Percentiles rank a stretch among this genome's conserved stretches.
phyloP scores from a whole-genome alignment of 2,113 vertebrate genomes.

The Calonectris borealis region DNA sequence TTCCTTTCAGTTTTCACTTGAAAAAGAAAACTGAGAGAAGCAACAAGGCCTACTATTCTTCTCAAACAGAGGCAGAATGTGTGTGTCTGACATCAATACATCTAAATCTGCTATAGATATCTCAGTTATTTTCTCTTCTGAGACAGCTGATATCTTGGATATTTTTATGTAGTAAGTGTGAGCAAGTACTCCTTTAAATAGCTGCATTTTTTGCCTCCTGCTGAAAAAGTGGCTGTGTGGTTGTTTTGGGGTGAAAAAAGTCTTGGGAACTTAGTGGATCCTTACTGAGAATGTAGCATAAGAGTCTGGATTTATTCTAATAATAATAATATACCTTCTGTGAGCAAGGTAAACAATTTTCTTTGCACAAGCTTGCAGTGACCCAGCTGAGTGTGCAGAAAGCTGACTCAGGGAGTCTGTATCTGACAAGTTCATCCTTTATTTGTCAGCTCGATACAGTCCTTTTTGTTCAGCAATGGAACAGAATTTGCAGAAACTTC shows the following conservation, averaged over 20 bases:
- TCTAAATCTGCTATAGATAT: neutral
- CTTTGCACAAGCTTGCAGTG: neutral
- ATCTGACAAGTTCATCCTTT: neutral
- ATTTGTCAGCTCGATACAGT: neutral
- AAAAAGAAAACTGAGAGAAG: neutral
- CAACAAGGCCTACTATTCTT: neutral
- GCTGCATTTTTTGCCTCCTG: neutral
- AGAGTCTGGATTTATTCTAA: neutral
- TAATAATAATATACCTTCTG: neutral
- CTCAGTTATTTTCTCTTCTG: neutral
- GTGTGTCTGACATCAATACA: neutral
- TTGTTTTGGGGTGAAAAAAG: neutral
- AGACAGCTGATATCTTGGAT: neutral
- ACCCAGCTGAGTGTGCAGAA: neutral
- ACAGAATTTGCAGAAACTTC: neutral
- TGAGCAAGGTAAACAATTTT: neutral
- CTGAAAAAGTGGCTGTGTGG: neutral
- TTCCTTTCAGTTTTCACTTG: neutral
- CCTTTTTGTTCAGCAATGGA: neutral
- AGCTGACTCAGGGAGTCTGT: neutral
- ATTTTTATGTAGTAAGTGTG: neutral
- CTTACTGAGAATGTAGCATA: neutral
- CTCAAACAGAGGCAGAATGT: neutral
- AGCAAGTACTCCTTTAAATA: constrained; percentile 4
- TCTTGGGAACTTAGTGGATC: neutral